Evolutionary conservation across 2,888 invertebrate species (phyloP).

Genomic region (Hyposoter dolosus): DNA sequence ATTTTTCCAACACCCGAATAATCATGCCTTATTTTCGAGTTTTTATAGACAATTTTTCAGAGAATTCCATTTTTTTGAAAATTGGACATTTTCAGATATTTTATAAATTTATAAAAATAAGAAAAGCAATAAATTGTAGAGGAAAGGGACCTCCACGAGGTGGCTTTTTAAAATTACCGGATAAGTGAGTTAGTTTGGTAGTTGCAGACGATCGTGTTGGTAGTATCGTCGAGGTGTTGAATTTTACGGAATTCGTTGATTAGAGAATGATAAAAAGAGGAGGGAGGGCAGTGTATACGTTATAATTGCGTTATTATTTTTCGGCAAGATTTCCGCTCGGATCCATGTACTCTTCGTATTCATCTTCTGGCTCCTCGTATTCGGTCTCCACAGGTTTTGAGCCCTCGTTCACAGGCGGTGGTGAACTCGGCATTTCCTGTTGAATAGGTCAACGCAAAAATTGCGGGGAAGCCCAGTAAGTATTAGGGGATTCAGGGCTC

Average conservation of each 20-base stretch:
- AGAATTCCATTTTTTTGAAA: too few species aligned
- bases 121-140: constrained; percentile 2
- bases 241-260: constrained; percentile 70
- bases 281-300: constrained; percentile 74
- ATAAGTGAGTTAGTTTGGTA: constrained; percentile 69
- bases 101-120: background rate
- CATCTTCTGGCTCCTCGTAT: constrained; percentile 86
- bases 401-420: constrained; percentile 86
- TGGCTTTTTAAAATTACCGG: constrained; percentile 68
- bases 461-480: constrained; percentile 41
- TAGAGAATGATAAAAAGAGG: constrained; percentile 71
- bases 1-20: background rate
- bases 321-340: constrained; percentile 83
- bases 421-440: constrained; percentile 82
- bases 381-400: constrained; percentile 87
- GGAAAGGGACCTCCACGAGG: constrained; percentile 16
- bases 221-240: constrained; percentile 68
- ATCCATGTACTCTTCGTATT: constrained; percentile 87
- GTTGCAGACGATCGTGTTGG: constrained; percentile 36
- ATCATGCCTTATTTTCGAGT: background rate
- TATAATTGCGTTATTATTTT: constrained; percentile 76
- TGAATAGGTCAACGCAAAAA: constrained; percentile 72
- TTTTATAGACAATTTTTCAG: too few species aligned
- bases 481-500: background rate
- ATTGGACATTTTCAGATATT: background rate